Evolutionary conservation across 2,113 vertebrate genomes (phyloP).

Genomic region (Lepidothrix coronata): DNA sequence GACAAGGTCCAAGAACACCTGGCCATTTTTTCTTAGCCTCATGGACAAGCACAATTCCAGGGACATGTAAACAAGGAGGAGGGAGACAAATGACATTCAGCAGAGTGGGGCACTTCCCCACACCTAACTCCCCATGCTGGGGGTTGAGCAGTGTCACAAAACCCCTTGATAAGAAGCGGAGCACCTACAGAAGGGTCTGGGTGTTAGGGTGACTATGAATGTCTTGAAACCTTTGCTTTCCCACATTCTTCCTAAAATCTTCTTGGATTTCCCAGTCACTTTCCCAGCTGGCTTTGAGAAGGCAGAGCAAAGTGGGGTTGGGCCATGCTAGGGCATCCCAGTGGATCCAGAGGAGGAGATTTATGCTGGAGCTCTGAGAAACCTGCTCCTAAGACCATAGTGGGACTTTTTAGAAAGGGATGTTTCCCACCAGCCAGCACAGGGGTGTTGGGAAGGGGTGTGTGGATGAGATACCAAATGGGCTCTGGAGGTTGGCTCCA

Average conservation of each 20-base stretch:
- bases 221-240: background rate
- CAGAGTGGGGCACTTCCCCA: background rate
- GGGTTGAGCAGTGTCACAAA: background rate
- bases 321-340: background rate
- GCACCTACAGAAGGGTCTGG: background rate
- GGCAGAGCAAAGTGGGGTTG: background rate
- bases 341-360: rapidly evolving
- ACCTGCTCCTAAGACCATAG: background rate
- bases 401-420: background rate
- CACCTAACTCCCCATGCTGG: rapidly evolving
- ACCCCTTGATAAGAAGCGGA: background rate
- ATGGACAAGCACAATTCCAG: background rate
- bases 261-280: background rate
- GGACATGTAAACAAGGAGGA: background rate
- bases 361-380: background rate
- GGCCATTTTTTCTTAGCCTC: background rate
- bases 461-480: rapidly evolving
- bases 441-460: background rate
- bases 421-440: background rate
- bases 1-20: background rate
- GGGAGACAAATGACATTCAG: background rate
- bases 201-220: background rate
- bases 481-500: background rate
- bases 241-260: background rate
- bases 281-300: background rate